Evolutionary conservation across 2,797 vertebrate species (phyloP).

Genomic region (Galagoides demidoff): DNA sequence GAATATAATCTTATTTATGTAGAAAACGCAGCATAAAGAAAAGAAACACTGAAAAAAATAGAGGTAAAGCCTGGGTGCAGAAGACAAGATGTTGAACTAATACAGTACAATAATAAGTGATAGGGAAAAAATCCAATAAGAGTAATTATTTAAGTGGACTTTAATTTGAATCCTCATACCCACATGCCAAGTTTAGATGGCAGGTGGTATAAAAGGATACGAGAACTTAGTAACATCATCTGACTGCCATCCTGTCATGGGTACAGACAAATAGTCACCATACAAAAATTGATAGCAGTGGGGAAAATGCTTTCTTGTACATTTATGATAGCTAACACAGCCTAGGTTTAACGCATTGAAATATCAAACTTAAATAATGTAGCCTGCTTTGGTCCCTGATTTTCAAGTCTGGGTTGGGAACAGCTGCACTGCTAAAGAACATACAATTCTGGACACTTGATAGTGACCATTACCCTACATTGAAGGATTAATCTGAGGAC

Average conservation of each 20-base stretch:
- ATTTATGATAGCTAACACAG: constrained; percentile 68
- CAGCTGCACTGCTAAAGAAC: background rate
- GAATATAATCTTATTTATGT: background rate
- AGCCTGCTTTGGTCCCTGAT: background rate
- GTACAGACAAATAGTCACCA: constrained; percentile 66
- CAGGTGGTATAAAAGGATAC: constrained; percentile 8
- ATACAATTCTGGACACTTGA: background rate
- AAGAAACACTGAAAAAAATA: background rate
- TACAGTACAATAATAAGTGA: background rate
- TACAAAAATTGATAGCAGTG: constrained; percentile 71
- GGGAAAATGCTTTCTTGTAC: constrained; percentile 66
- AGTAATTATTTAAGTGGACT: constrained; percentile 50
- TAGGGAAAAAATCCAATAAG: background rate
- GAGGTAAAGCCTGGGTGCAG: background rate
- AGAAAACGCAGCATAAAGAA: background rate
- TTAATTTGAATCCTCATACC: constrained; percentile 33
- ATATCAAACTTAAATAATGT: constrained; percentile 33
- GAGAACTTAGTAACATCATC: constrained; percentile 47
- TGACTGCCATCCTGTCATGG: constrained; percentile 57
- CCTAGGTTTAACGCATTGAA: constrained; percentile 13
- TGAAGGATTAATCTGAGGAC: constrained; percentile 4
- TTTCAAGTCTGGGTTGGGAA: constrained; percentile 32
- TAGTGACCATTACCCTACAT: background rate
- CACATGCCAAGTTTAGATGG: background rate
- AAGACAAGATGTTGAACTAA: background rate